These are phyloP conservation scores for Drosophila biarmipes DNA, from an alignment of 1,140 invertebrate genomes.

Conservation along the genomic window DNA sequence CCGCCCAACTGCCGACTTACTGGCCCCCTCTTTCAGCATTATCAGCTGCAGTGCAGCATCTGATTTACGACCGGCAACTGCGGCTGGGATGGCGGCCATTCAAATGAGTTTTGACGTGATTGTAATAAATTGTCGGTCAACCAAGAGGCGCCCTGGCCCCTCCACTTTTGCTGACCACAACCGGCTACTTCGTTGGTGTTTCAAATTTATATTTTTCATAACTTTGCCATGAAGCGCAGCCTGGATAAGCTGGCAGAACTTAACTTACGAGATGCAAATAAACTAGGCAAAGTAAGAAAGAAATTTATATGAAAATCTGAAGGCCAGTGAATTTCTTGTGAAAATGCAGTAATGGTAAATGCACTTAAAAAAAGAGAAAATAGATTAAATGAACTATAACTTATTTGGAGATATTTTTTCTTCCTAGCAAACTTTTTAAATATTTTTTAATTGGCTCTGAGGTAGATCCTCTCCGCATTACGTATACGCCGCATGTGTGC, in stretches of 20 bases:
- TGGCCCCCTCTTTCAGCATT: conserved; percentile 33
- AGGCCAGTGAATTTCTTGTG: not conserved
- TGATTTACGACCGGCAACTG: conserved; percentile 66
- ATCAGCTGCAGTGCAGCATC: conserved; percentile 76
- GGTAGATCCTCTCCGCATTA: conserved; percentile 22
- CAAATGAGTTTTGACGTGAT: conserved; percentile 81
- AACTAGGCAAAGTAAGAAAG: conserved; percentile 8
- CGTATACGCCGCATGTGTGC: conserved; percentile 31
- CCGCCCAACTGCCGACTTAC: not conserved
- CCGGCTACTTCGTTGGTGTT: not conserved
- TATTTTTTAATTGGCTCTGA: conserved; percentile 18
- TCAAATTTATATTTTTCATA: conserved; percentile 64
- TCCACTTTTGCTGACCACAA: conserved; percentile 1
- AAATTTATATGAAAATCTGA: conserved; percentile 4
- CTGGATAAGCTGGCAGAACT: conserved; percentile 6
- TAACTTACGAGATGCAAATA: conserved; percentile 53
- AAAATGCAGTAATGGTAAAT: not conserved
- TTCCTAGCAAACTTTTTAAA: conserved; percentile 19
- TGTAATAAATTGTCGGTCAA: conserved; percentile 81
- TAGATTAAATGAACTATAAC: not conserved
- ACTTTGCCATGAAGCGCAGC: conserved; percentile 29
- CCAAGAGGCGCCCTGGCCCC: conserved; percentile 32
- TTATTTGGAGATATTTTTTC: too few relatives aligned
- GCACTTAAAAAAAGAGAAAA: not conserved
- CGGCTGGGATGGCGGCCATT: conserved; percentile 52